Conservation (phyloP, 2,888 invertebrate species). For the Epistrophe eligans region DNA sequence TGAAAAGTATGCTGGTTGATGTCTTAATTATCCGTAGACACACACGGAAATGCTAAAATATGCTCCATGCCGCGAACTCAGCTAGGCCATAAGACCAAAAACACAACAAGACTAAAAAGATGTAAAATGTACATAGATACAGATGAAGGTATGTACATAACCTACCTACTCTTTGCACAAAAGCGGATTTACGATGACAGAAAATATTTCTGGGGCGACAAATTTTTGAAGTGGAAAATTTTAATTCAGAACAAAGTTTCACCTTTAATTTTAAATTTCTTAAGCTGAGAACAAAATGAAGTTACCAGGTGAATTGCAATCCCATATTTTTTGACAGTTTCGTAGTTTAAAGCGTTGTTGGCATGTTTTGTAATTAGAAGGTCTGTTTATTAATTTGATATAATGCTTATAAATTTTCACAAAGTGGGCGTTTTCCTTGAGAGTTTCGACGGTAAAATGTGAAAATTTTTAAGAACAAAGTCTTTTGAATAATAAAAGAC, state of each 20-base stretch:
- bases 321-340: no score
- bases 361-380: no score
- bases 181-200: not conserved
- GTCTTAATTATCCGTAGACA: constrained; percentile 74
- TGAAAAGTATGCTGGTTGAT: constrained; percentile 75
- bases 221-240: not conserved
- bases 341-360: no score
- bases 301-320: no score
- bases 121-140: not conserved
- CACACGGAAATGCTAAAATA: constrained; percentile 78
- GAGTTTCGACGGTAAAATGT: no score
- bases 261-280: not conserved
- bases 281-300: no score
- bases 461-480: no score
- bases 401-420: no score
- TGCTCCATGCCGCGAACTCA: constrained; percentile 48
- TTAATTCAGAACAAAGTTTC: not conserved
- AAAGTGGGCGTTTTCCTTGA: no score
- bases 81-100: constrained; percentile 19
- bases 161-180: not conserved
- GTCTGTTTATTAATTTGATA: no score
- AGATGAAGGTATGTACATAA: no score
- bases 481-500: no score
- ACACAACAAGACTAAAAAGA: constrained; percentile 22
- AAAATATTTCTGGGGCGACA: not conserved